A percentile compares a stretch with the other conserved stretches of the same genome.
Conservation (phyloP, 2,113 vertebrate genomes). For the Turdus rufiventris region DNA sequence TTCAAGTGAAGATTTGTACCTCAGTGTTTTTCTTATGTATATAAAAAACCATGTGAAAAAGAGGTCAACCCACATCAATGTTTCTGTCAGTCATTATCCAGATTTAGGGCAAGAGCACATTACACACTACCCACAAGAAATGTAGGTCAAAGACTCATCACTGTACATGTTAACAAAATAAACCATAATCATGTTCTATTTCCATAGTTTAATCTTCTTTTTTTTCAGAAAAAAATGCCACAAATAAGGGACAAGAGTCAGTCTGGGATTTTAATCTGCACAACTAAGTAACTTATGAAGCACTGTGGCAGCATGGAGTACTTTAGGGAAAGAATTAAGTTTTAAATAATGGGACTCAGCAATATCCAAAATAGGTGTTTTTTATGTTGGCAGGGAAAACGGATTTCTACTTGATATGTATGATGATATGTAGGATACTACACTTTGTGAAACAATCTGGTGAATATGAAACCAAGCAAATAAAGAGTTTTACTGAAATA, state of each 20-base stretch:
- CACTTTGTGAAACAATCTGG: neutral
- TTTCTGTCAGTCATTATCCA: neutral
- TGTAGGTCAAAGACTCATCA: conserved; percentile 41
- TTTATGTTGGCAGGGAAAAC: neutral
- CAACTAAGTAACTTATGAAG: neutral
- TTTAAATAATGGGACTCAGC: neutral
- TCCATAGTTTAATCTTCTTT: conserved; percentile 2
- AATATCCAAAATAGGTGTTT: neutral
- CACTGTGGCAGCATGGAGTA: neutral
- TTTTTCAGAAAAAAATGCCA: neutral
- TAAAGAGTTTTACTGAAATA: neutral
- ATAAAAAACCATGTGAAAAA: neutral
- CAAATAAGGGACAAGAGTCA: neutral
- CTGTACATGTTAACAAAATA: neutral
- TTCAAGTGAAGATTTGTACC: neutral
- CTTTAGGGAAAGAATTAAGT: neutral
- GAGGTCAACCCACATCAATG: neutral
- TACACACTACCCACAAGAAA: neutral
- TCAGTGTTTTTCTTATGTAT: neutral
- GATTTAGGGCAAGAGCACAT: neutral
- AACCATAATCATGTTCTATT: neutral
- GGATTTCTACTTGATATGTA: neutral
- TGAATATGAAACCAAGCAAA: neutral
- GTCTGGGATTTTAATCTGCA: neutral
- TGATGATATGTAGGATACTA: neutral